These are phyloP conservation scores for Phyllopteryx taeniolatus DNA, from an alignment of 2,113 vertebrate genomes.

Conservation along the genomic window DNA sequence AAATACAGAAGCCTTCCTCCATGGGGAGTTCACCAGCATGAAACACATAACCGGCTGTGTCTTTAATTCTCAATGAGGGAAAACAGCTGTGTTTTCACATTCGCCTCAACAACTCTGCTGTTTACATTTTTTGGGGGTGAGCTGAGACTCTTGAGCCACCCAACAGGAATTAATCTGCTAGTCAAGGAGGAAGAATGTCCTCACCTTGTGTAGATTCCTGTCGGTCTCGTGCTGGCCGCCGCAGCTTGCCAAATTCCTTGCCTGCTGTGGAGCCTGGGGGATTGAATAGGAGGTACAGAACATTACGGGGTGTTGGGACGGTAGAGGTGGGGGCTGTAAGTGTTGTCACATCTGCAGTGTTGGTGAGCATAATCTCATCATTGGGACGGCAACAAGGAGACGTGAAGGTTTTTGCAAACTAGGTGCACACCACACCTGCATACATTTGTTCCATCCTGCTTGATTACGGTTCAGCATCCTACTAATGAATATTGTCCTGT, in stretches of 20 bases:
- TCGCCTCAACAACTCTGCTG: constrained; percentile 30
- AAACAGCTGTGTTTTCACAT: constrained; percentile 56
- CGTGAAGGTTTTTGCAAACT: constrained; percentile 40
- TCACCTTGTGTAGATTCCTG: constrained; percentile 39
- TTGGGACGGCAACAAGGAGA: constrained; percentile 12
- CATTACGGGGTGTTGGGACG: constrained; percentile 7
- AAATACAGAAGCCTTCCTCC: constrained; percentile 14
- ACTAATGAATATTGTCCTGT: constrained; percentile 71
- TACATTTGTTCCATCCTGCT: constrained; percentile 52
- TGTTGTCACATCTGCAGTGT: constrained; percentile 40
- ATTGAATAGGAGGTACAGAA: constrained; percentile 31
- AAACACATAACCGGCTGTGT: constrained; percentile 35
- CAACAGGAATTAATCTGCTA: constrained; percentile 36
- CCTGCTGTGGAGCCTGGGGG: constrained; percentile 32
- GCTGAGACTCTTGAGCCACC: constrained; percentile 21
- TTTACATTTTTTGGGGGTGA: constrained; percentile 28
- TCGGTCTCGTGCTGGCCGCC: constrained; percentile 23
- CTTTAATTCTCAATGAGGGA: constrained; percentile 27
- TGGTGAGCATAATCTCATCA: constrained; percentile 44
- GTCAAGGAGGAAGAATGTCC: constrained; percentile 35
- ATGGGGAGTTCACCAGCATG: constrained; percentile 33
- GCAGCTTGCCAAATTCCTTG: constrained; percentile 46
- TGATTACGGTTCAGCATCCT: constrained; percentile 73
- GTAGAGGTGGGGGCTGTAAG: constrained; percentile 16
- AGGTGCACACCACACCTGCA: constrained; percentile 75